These are phyloP conservation scores for Columba guinea DNA, from an alignment of 2,797 vertebrate species.

Conservation along the genomic window DNA sequence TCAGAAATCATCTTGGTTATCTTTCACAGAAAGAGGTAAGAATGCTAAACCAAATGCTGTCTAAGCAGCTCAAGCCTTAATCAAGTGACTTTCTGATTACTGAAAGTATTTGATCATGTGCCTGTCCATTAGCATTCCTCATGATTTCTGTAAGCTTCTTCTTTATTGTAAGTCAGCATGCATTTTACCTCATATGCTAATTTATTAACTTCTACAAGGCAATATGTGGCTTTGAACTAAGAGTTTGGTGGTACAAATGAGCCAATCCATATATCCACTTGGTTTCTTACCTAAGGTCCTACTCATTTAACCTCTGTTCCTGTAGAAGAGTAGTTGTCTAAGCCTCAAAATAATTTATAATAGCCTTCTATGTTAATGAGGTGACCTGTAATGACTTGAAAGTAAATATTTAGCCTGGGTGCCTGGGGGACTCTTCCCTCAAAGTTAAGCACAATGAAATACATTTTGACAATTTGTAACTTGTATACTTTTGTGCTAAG, in stretches of 20 bases:
- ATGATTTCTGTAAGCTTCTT: constrained; percentile 5
- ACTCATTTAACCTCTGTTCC: background rate
- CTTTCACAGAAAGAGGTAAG: background rate
- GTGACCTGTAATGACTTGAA: background rate
- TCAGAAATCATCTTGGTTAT: background rate
- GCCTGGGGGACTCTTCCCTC: background rate
- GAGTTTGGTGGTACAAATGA: background rate
- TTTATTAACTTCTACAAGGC: background rate
- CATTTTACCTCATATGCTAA: background rate
- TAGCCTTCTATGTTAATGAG: background rate
- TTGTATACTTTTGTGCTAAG: background rate
- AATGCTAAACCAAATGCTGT: background rate
- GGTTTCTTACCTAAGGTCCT: background rate
- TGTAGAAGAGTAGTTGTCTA: background rate
- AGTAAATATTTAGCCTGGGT: background rate
- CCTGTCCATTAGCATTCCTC: background rate
- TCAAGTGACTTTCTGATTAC: constrained; percentile 15
- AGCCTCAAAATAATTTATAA: background rate
- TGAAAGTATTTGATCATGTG: background rate
- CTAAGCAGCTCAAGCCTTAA: background rate
- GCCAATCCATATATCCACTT: background rate
- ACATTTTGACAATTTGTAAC: background rate
- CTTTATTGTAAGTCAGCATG: background rate
- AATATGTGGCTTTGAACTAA: background rate
- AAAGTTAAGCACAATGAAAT: background rate